Base-by-base conservation (phyloP, 2,888 invertebrate species). In the Drosophila eohydei region DNA sequence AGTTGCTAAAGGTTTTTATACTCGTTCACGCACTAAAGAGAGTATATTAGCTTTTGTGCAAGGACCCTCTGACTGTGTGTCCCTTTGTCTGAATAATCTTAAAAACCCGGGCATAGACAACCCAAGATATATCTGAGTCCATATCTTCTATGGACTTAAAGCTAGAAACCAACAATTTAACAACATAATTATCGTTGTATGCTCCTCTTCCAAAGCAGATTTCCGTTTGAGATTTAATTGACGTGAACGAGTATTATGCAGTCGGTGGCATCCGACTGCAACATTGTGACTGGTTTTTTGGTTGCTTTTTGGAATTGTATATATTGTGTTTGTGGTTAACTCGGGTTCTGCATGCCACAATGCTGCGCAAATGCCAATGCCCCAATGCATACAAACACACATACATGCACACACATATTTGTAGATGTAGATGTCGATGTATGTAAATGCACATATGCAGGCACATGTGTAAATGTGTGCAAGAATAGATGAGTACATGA, bases 301-400 rank as follows among this genome's bases (percentile, higher is more conserved):
- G 43, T 50, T 51, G 50, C 41, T 16, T 38, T 52, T 70, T 50
- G 48, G 48, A 52, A 61, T 44, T 58, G 34, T 67, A 16, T 65
- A 61, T 62, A 48, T 48, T 62, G 60, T 70, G 68, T 66, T 77
- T 78, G 68, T 55, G 80, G 66, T 55, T 63, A 64, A 63, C 70
- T 54, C 38, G 38, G 55, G 50, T 61, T 75, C 48, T 75, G 80
- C 77, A 75, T 80, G 65, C 66, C 41, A 46, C 80, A 78, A 75
- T 74, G 75, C 77, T 52, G 51, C 41, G 38, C 50, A 74, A 77
- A 77, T 78, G 80, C 77, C 77, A 78, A 80, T 78, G 77, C 80
- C 77, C 77, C 66, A 80, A 75, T 77, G 77, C 70, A 77, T 59
- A 78, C 56, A 34, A 43, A 59, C 36, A 43, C 54, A 55, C 16